Evolutionary conservation across 2,113 vertebrate species (phyloP), one percentile per base, ranked within the genome.

Genomic region (Microtus montanus): DNA sequence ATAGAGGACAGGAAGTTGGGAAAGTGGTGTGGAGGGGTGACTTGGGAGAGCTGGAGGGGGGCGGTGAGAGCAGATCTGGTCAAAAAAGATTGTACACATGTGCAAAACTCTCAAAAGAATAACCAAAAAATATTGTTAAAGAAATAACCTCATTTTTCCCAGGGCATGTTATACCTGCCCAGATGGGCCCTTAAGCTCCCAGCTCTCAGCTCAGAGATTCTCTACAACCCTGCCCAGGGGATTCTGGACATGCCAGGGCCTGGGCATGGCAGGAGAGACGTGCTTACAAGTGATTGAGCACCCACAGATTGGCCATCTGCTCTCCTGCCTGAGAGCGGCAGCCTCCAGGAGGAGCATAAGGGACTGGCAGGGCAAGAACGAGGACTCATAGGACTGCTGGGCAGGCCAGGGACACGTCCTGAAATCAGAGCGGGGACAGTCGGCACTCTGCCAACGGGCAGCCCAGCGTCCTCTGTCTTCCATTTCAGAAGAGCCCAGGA

Each of bases 401-500:
- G 77, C 83, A 87, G 85, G 75, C 70, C 52, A 14, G 78, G 64
- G 87, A 80, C 84, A 35, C 5, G 6, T 52, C 79, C 94, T 12
- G 74, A 54, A 89, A n/a, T 54, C 79, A 33, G 71, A 78, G 92
- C 87, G 54, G 74, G 78, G 64, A 82, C 73, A 6, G 89, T 28
- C 33, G 5, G 13, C 6, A 0, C 87, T 5, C 4, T 0, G 11
- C 87, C 91, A 20, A 3, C 0, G 13, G 90, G 82, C 66, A 0
- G 89, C 71, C 30, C 83, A 3, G 5, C 5, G 0, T 4, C 70
- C 64, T 17, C 84, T 70, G 49, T 12, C 41, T 64, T 66, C 58
- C 85, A 14, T 79, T 75, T 78, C 68, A 22, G 91, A 78, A 87
- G 93, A 91, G 87, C 8, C 9, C 70, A 14, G 28, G 85, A 92